Percentiles rank a stretch among this genome's conserved stretches.
These are phyloP conservation scores for Phrynocephalus versicolor DNA, from an alignment of 2,113 vertebrate genomes.

Conservation along the genomic window DNA sequence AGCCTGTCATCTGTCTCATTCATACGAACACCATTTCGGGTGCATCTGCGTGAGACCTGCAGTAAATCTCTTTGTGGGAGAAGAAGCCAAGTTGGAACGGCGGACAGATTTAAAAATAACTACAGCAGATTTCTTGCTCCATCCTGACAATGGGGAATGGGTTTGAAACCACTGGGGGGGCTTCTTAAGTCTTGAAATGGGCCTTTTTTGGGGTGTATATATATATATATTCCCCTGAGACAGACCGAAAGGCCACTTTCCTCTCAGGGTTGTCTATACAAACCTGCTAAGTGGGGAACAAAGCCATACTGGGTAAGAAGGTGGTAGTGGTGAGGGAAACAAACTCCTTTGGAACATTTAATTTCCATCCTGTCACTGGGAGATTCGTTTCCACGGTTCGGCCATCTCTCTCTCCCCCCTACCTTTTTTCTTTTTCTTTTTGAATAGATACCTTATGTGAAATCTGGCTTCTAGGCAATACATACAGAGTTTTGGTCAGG, in stretches of 20 bases:
- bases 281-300: background rate
- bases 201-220: no score
- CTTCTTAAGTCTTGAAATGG: background rate
- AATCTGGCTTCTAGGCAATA: conserved; percentile 21
- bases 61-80: background rate
- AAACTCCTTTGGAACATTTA: conserved; percentile 20
- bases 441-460: conserved; percentile 41
- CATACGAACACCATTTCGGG: background rate
- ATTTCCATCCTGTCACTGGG: conserved; percentile 26
- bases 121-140: background rate
- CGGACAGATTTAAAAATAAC: background rate
- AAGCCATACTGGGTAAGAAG: background rate
- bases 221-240: background rate
- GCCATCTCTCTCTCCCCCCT: no score
- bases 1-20: background rate
- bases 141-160: background rate
- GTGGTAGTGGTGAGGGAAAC: no score
- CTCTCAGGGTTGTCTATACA: background rate
- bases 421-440: no score
- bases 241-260: background rate
- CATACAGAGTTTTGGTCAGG: background rate
- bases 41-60: conserved; percentile 4
- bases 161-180: background rate
- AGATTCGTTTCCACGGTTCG: background rate
- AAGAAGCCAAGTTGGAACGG: conserved; percentile 15